Evolutionary conservation across 2,888 invertebrate genomes (phyloP).

Genomic region (Cloeon dipterum): DNA sequence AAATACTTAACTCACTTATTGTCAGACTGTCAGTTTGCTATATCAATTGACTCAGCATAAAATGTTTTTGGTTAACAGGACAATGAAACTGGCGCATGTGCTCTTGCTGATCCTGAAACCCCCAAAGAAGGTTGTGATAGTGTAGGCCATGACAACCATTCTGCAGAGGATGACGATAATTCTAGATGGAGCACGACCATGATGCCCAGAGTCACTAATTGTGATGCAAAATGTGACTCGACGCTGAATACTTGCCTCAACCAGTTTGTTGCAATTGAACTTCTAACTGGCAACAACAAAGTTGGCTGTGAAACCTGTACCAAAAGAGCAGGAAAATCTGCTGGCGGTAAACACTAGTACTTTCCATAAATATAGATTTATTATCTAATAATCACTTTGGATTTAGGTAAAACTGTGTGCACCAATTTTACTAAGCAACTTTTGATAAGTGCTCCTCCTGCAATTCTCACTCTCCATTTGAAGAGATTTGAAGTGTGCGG

Average conservation of each 20-base stretch:
- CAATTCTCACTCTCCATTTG: constrained; percentile 80
- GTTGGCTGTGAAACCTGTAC: constrained; percentile 86
- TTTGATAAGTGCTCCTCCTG: constrained; percentile 74
- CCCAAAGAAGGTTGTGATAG: too few relatives aligned
- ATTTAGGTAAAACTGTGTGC: constrained; percentile 40
- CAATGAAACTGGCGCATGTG: too few relatives aligned
- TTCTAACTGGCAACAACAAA: constrained; percentile 78
- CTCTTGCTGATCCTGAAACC: too few relatives aligned
- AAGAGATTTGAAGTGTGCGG: constrained; percentile 76
- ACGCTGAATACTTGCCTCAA: constrained; percentile 75
- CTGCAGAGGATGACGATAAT: background rate
- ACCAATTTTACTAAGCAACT: constrained; percentile 67
- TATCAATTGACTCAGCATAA: too few relatives aligned
- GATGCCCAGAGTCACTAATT: constrained; percentile 42
- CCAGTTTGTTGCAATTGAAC: constrained; percentile 76
- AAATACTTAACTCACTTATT: too few relatives aligned
- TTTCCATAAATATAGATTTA: background rate
- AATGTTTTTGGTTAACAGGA: too few relatives aligned
- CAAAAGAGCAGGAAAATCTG: constrained; percentile 20
- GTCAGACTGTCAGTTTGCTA: too few relatives aligned
- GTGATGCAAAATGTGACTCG: constrained; percentile 41
- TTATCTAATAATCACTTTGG: background rate
- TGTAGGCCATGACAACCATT: too few relatives aligned
- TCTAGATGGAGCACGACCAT: constrained; percentile 25
- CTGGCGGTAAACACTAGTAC: background rate